Base-by-base conservation (phyloP, 2,113 vertebrate species). In the Dermatemys mawii region DNA sequence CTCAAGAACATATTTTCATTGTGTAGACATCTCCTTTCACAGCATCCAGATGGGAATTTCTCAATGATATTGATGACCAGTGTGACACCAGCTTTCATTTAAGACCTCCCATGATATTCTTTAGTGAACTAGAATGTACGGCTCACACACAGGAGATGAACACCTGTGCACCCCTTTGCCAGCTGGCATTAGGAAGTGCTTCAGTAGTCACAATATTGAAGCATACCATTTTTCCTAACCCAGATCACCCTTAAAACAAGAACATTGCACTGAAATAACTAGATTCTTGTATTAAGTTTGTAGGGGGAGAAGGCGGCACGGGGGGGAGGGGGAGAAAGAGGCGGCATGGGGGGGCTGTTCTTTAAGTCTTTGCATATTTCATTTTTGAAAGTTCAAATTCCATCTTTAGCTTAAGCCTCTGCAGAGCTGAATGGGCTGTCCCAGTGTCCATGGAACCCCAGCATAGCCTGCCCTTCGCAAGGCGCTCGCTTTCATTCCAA, bases 341-440 rank as follows among this genome's bases (percentile, higher is more conserved):
- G 50, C 9, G 51, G 27, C 7, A 19, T 4, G 3, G 67, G 76
- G 79, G 46, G 21, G n/a, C 6, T 11, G 16, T 32, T 14, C 55
- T 60, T 12, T 35, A 4, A 63, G 32, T 63, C 60, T 63, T 16
- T 57, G 27, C 57, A 8, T 29, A 35, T 63, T 63, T 63, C 29
- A 63, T 63, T 63, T 63, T 63, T 63, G 57, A 63, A 63, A 13
- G 35, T 35, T 32, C 27, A 35, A 63, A 35, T 63, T 32, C 13
- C 7, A 4, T 63, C 16, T 8, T 35, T 19, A n/a, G 60, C 32
- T 3, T 63, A 17, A 41, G 29, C 29, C 8, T 26, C 60, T 4
- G 3, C 0, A 0, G 27, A 53, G 48, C 48, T 26, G 1, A 26
- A 29, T 29, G 84, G 1, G 0, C 3, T 29, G 3, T 22, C 38